phyloP scores from a whole-genome alignment of 1,140 invertebrate genomes.

The Halictus rubicundus region DNA sequence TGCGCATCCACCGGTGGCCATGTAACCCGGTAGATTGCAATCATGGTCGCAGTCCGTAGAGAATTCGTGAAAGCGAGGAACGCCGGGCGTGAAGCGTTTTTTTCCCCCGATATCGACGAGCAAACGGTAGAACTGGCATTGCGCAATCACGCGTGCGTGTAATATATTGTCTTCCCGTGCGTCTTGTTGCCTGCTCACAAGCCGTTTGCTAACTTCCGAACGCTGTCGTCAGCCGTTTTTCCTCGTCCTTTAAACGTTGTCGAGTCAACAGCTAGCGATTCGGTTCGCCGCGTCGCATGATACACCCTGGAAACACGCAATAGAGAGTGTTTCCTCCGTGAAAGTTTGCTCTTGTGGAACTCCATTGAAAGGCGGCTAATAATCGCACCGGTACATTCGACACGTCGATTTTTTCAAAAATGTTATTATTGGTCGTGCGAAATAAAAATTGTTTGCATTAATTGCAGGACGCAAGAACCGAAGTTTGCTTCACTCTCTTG shows the following conservation, averaged over 20 bases:
- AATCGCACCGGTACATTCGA: too few relatives aligned
- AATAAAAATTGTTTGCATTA: too few relatives aligned
- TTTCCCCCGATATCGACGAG: not conserved
- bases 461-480: too few relatives aligned
- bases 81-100: constrained; percentile 20
- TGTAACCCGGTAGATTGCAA: constrained; percentile 31
- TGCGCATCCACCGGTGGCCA: constrained; percentile 7
- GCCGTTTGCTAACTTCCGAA: not conserved
- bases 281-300: too few relatives aligned
- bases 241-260: not conserved
- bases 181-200: not conserved
- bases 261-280: not conserved
- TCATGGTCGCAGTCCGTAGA: constrained; percentile 18
- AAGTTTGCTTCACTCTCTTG: too few relatives aligned
- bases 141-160: not conserved
- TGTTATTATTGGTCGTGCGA: too few relatives aligned
- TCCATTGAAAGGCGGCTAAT: too few relatives aligned
- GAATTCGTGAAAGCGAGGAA: constrained; percentile 28
- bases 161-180: constrained; percentile 4
- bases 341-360: too few relatives aligned
- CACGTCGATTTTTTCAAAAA: too few relatives aligned
- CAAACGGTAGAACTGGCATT: constrained; percentile 17
- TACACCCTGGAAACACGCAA: too few relatives aligned
- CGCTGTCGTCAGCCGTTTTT: not conserved
- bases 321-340: too few relatives aligned